Conservation (phyloP, 2,113 vertebrate genomes). For the Passer domesticus region DNA sequence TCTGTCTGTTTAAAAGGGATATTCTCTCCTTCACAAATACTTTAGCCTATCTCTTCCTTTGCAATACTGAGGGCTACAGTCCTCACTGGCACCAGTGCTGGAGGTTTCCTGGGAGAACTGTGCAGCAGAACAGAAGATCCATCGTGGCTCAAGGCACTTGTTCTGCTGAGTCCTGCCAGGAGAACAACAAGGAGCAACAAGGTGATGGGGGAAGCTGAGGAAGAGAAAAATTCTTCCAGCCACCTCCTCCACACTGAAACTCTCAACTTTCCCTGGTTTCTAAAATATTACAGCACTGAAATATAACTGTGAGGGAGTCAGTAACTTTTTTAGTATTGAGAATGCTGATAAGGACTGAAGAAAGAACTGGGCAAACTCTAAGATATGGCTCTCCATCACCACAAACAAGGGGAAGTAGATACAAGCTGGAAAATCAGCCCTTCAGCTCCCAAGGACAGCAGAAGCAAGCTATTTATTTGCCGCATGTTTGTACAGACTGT, state of each 20-base stretch:
- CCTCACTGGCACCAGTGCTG: neutral
- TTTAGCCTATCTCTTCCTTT: neutral
- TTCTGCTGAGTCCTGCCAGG: neutral
- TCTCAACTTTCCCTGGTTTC: neutral
- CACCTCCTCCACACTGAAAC: neutral
- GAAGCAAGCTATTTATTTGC: neutral
- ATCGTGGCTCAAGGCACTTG: neutral
- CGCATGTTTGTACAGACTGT: neutral
- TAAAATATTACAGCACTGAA: neutral
- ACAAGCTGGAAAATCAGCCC: neutral
- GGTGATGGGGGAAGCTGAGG: neutral
- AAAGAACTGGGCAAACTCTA: neutral
- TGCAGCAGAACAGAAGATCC: neutral
- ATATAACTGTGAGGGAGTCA: neutral
- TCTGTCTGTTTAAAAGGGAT: neutral
- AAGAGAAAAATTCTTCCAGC: neutral
- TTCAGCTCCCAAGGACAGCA: neutral
- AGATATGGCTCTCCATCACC: neutral
- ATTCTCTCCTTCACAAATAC: neutral
- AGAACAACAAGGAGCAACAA: neutral
- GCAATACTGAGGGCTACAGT: neutral
- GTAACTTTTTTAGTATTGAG: neutral
- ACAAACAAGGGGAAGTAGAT: neutral
- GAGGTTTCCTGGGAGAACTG: neutral
- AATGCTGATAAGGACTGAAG: neutral